phyloP scores from a whole-genome alignment of 2,797 vertebrate genomes.

The Gephyroberyx darwinii region DNA sequence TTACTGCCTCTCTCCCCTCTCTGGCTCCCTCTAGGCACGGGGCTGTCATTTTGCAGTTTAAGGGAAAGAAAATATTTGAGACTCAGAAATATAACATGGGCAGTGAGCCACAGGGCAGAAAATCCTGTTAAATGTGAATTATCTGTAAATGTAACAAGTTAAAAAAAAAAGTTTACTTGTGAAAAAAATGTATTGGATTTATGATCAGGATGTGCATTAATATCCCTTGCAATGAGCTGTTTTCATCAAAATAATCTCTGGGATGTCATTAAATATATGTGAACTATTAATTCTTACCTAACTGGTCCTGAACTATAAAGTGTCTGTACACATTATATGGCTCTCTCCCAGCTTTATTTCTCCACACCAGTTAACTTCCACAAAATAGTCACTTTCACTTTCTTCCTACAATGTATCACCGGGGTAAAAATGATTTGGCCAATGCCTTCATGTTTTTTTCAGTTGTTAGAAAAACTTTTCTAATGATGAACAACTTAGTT shows the following conservation, averaged over 20 bases:
- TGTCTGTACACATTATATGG: too few species aligned
- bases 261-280: too few species aligned
- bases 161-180: not conserved
- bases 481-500: too few species aligned
- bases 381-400: not conserved
- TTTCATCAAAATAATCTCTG: not conserved
- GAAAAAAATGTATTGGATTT: not conserved
- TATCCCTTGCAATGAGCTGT: not conserved
- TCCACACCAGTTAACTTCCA: too few species aligned
- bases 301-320: too few species aligned
- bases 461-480: not conserved
- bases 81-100: too few species aligned
- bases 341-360: too few species aligned
- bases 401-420: not conserved
- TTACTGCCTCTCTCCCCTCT: conserved; percentile 15
- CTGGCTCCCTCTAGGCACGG: conserved; percentile 25
- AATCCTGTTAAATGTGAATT: not conserved
- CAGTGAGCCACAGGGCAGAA: not conserved
- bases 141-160: not conserved
- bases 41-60: not conserved
- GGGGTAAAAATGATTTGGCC: not conserved
- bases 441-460: not conserved
- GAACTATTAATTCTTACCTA: too few species aligned
- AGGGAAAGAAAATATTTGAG: not conserved
- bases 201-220: not conserved